Evolutionary conservation across 2,888 invertebrate genomes (phyloP).

Genomic region (Sminthurinus aureus): DNA sequence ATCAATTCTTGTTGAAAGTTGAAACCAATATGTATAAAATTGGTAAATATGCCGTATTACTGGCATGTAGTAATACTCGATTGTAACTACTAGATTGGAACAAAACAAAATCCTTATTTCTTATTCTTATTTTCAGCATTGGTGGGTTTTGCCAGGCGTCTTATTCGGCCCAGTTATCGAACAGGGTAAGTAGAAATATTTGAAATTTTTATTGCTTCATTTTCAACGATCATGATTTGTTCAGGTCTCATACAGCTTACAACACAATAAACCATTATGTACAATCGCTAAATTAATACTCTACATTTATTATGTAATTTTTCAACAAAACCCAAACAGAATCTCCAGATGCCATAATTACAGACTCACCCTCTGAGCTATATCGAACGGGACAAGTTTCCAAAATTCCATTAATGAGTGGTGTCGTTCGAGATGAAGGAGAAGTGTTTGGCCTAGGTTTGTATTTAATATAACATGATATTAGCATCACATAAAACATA

Average conservation of each 20-base stretch:
- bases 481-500: too few species aligned
- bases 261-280: too few species aligned
- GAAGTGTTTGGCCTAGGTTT: constrained; percentile 42
- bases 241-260: too few species aligned
- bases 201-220: not conserved
- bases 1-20: too few species aligned
- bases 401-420: constrained; percentile 37
- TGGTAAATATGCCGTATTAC: too few species aligned
- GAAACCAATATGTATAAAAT: too few species aligned
- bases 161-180: constrained; percentile 41
- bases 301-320: too few species aligned
- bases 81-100: too few species aligned
- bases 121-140: constrained; percentile 24
- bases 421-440: constrained; percentile 40
- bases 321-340: too few species aligned
- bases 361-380: constrained; percentile 21
- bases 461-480: not conserved
- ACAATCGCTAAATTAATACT: too few species aligned
- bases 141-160: constrained; percentile 43
- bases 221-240: not conserved
- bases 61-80: too few species aligned
- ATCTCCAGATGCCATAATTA: constrained; percentile 29
- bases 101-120: too few species aligned
- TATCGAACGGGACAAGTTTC: constrained; percentile 36
- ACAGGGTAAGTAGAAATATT: not conserved